These are phyloP conservation scores for Coccyzus lansbergi DNA, from an alignment of 2,797 vertebrate genomes.

Conservation along the genomic window DNA sequence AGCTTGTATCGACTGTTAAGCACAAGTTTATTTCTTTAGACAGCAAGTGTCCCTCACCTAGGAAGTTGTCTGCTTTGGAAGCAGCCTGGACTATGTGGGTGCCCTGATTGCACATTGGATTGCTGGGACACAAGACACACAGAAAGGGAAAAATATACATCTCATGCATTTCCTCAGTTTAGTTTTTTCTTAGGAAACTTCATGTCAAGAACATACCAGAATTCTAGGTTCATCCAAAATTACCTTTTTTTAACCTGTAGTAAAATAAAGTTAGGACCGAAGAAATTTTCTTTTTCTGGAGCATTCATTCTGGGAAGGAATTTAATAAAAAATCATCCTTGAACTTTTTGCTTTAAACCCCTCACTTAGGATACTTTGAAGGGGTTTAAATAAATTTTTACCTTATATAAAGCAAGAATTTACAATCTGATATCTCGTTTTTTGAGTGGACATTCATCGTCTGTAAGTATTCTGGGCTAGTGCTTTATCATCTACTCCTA, in stretches of 20 bases:
- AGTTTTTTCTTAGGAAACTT: background rate
- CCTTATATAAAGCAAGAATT: background rate
- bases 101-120: background rate
- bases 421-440: background rate
- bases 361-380: background rate
- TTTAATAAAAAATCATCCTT: background rate
- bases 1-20: background rate
- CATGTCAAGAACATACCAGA: background rate
- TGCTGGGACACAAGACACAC: background rate
- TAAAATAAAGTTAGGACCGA: background rate
- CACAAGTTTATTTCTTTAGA: background rate
- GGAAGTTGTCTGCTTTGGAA: background rate
- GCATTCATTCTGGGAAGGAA: background rate
- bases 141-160: background rate
- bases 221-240: background rate
- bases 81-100: background rate
- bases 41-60: background rate
- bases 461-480: background rate
- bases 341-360: background rate
- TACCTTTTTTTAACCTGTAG: background rate
- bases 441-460: background rate
- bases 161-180: background rate
- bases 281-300: background rate
- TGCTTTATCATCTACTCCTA: background rate
- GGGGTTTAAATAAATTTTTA: background rate